Evolutionary conservation across 2,797 vertebrate genomes (phyloP), one percentile per base, ranked within the genome.

Genomic region (Protosalanx chinensis): DNA sequence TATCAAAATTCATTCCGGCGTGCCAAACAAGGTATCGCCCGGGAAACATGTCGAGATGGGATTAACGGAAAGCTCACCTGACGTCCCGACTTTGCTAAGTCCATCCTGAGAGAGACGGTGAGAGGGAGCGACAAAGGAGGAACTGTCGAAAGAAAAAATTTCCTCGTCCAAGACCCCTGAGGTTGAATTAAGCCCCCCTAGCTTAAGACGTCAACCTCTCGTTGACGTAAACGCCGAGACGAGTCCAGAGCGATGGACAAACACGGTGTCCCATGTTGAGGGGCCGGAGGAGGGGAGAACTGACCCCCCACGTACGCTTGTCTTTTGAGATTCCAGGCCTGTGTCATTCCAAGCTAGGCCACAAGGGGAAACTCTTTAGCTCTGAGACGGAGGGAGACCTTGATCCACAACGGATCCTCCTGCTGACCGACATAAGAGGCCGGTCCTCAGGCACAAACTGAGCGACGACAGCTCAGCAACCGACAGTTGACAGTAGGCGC

Each of bases 141-240:
- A 35, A 63, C 30, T 58, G 46, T 41, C 37, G 1, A 27, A 70
- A 27, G 64, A 33, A 63, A 20, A 79, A 72, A 68, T 71, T 70
- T 81, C 80, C 69, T 65, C 30, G 57, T 73, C 33, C 33, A 35
- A 79, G 35, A 73, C 71, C 73, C 85, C 86, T 29, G 73, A 60
- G 64, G 85, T 79, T 72, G 79, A 82, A 82, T 79, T 75, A 63
- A 81, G 0, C n/a, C 57, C 49, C 49, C 49, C 49, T 12, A 27
- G 37, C 37, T 41, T 41, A 7, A 41, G 37, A 41, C 37, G 8
- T 10, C 37, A 41, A 41, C 6, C 37, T 56, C 63, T 78, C 23
- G 10, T 71, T 81, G 79, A 82, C 72, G 79, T 81, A 84, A 81
- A 78, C 29, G 29, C 74, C 79, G 67, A 78, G 79, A 84, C 80